These are phyloP conservation scores for Cremastobaeus sp. DNA, from an alignment of 2,888 invertebrate genomes.

Conservation along the genomic window DNA sequence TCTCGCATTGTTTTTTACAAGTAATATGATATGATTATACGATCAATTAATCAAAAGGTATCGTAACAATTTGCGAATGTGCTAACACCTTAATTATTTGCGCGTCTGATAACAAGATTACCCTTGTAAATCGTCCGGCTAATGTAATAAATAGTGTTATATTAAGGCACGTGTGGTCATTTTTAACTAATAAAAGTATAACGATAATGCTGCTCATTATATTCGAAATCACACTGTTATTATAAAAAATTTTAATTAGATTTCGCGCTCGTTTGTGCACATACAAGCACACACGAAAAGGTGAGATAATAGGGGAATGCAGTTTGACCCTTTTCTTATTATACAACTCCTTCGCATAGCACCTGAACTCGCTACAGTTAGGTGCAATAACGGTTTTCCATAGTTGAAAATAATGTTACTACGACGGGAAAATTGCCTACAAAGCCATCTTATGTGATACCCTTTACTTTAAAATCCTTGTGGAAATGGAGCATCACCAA, in stretches of 20 bases:
- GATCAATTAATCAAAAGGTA: too few relatives aligned
- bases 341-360: conserved; percentile 42
- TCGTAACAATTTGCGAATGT: too few relatives aligned
- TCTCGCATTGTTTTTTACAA: too few relatives aligned
- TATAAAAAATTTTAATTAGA: conserved; percentile 49
- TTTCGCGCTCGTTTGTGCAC: background rate
- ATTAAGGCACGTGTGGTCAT: conserved; percentile 2
- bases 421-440: conserved; percentile 53
- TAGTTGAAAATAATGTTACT: conserved; percentile 58
- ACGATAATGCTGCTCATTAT: conserved; percentile 28
- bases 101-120: too few relatives aligned
- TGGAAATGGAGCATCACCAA: conserved; percentile 31
- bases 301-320: conserved; percentile 67
- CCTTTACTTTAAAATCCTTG: conserved; percentile 24
- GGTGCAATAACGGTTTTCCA: conserved; percentile 60
- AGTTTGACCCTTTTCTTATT: conserved; percentile 36
- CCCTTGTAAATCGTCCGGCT: conserved; percentile 5
- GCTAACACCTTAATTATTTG: too few relatives aligned
- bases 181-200: conserved; percentile 40
- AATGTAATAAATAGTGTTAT: conserved; percentile 13
- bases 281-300: conserved; percentile 9
- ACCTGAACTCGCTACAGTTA: conserved; percentile 33
- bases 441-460: conserved; percentile 34
- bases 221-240: conserved; percentile 32
- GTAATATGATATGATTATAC: too few relatives aligned